Conservation (phyloP, 2,888 invertebrate species). For the Scelioninae gen. 2 region DNA sequence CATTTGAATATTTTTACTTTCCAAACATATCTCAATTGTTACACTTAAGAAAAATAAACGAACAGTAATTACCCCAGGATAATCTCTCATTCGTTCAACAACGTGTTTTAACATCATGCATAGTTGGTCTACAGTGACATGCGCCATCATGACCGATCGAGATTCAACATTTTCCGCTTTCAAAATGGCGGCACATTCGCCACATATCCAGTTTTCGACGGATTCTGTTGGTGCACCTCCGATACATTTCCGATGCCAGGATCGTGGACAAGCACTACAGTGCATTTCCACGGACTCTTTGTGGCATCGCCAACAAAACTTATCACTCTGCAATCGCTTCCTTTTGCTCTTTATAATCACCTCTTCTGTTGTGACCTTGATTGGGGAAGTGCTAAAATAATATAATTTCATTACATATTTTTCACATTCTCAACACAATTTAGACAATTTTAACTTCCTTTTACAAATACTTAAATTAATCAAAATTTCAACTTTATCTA, state of each 20-base stretch:
- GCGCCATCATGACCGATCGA: slow-evolving; percentile 84
- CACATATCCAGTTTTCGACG: slow-evolving; percentile 79
- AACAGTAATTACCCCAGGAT: slow-evolving; percentile 83
- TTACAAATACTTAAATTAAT: too few relatives aligned
- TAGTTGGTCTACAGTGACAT: slow-evolving; percentile 84
- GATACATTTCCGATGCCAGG: slow-evolving; percentile 89
- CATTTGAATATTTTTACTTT: too few relatives aligned
- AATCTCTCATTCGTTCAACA: slow-evolving; percentile 86
- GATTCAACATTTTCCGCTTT: slow-evolving; percentile 84
- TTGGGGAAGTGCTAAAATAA: slow-evolving; percentile 32
- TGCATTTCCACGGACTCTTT: slow-evolving; percentile 79
- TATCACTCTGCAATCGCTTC: slow-evolving; percentile 69
- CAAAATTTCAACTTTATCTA: neutral
- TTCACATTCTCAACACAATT: too few relatives aligned
- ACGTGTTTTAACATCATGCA: slow-evolving; percentile 88
- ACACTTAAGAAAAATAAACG: too few relatives aligned
- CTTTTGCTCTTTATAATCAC: slow-evolving; percentile 55
- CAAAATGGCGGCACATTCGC: slow-evolving; percentile 87
- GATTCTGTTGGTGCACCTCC: slow-evolving; percentile 65
- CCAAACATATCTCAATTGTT: too few relatives aligned
- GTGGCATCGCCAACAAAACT: slow-evolving; percentile 95
- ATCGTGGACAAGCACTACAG: slow-evolving; percentile 90
- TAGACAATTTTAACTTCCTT: too few relatives aligned
- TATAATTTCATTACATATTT: neutral
- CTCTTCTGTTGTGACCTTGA: slow-evolving; percentile 49